Evolutionary conservation across 1,140 invertebrate genomes (phyloP).

Genomic region (Phortica variegata): DNA sequence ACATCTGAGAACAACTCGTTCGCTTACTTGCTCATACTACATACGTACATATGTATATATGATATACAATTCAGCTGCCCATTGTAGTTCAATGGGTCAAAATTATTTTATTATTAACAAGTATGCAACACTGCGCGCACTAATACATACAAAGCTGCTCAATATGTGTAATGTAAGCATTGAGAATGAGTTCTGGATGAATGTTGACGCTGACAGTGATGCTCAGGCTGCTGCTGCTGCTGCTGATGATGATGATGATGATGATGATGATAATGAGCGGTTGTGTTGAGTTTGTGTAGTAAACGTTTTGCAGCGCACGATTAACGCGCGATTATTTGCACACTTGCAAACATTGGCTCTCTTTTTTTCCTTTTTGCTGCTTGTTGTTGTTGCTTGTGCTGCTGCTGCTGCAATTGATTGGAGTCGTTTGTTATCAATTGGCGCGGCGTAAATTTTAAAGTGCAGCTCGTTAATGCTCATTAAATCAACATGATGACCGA

Average conservation of each 20-base stretch:
- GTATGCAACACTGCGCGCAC: neutral
- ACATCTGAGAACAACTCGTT: too few species aligned
- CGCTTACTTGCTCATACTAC: neutral
- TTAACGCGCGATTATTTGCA: too few species aligned
- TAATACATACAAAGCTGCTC: slow-evolving; percentile 30
- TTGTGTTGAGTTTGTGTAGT: too few species aligned
- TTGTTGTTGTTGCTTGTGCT: slow-evolving; percentile 4
- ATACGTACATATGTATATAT: neutral
- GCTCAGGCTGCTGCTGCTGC: slow-evolving; percentile 12
- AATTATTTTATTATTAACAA: slow-evolving; percentile 9
- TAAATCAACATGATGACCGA: slow-evolving; percentile 32
- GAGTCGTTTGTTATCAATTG: too few species aligned
- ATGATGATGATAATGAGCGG: too few species aligned
- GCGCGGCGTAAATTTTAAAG: slow-evolving; percentile 32
- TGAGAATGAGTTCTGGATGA: neutral
- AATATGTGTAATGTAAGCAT: too few species aligned
- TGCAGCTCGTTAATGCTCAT: slow-evolving; percentile 55
- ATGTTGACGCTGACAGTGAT: slow-evolving; percentile 19
- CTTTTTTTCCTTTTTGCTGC: too few species aligned
- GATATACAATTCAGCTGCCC: slow-evolving; percentile 9
- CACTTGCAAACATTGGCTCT: too few species aligned
- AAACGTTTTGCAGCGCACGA: too few species aligned
- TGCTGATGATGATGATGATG: slow-evolving; percentile 26
- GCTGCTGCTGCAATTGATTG: slow-evolving; percentile 33
- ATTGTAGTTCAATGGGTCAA: slow-evolving; percentile 52